Evolutionary conservation across 2,888 invertebrate genomes (phyloP).

Genomic region (Crepidodera aurea): DNA sequence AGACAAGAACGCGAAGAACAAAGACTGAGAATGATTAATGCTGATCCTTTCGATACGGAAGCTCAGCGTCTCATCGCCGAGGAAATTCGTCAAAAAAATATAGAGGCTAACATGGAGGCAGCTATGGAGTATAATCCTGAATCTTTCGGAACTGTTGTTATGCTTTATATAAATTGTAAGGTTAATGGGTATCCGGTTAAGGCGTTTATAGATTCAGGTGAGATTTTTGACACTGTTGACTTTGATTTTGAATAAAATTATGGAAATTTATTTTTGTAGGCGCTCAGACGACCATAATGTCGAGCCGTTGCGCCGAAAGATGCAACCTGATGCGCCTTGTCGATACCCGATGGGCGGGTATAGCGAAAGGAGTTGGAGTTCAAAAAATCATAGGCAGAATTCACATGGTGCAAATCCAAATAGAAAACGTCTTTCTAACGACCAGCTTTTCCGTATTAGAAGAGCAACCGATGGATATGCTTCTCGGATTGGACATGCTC

Average conservation of each 20-base stretch:
- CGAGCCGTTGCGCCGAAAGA: slow-evolving; percentile 91
- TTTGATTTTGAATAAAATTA: too few species aligned
- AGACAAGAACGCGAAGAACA: slow-evolving; percentile 85
- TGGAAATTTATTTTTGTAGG: slow-evolving; percentile 56
- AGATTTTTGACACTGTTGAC: too few species aligned
- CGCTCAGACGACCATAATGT: slow-evolving; percentile 99
- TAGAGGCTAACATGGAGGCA: slow-evolving; percentile 98
- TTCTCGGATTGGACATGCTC: slow-evolving; percentile 96
- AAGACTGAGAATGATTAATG: slow-evolving; percentile 86
- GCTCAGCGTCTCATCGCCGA: slow-evolving; percentile 95
- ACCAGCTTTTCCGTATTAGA: slow-evolving; percentile 97
- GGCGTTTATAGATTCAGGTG: slow-evolving; percentile 95
- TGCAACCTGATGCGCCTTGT: slow-evolving; percentile 91
- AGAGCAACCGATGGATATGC: slow-evolving; percentile 98
- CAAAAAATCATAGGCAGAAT: slow-evolving; percentile 96
- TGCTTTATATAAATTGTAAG: slow-evolving; percentile 97
- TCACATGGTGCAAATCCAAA: slow-evolving; percentile 97
- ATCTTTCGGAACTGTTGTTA: slow-evolving; percentile 96
- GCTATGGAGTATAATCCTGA: slow-evolving; percentile 99
- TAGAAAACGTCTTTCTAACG: slow-evolving; percentile 90
- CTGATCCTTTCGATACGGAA: slow-evolving; percentile 95
- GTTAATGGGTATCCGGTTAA: slow-evolving; percentile 97
- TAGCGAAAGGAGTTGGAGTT: slow-evolving; percentile 97
- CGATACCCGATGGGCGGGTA: slow-evolving; percentile 93
- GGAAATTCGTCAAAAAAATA: slow-evolving; percentile 94